A percentile compares a stretch with the other conserved stretches of the same genome.
Conservation (phyloP, 2,797 vertebrate genomes). For the Limnodromus scolopaceus region DNA sequence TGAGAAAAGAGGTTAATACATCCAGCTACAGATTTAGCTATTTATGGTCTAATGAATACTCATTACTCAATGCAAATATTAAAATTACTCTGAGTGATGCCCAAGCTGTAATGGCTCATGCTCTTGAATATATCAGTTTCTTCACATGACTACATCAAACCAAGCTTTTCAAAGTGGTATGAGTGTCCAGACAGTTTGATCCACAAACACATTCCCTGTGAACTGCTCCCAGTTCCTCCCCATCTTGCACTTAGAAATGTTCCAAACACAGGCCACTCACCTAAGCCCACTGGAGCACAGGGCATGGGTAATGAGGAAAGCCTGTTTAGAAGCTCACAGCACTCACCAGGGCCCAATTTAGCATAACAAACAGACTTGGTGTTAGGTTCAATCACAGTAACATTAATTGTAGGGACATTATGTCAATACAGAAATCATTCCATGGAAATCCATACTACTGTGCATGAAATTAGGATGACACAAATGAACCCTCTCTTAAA, state of each 20-base stretch:
- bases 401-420: neutral
- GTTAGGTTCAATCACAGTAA: neutral
- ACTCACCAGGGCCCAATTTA: neutral
- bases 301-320: neutral
- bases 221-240: neutral
- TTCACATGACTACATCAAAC: neutral
- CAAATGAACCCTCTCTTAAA: neutral
- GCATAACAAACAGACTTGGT: neutral
- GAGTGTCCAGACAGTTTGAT: neutral
- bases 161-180: neutral
- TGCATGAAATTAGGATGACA: neutral
- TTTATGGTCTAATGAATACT: neutral
- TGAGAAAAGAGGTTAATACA: neutral
- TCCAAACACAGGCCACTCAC: neutral
- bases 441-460: neutral
- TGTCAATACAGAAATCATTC: neutral
- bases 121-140: neutral
- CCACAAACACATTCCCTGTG: neutral
- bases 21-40: neutral
- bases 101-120: neutral
- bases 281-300: neutral
- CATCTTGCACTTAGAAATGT: neutral
- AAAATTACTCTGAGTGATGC: neutral
- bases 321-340: neutral
- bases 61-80: neutral